phyloP scores from a whole-genome alignment of 1,140 invertebrate genomes.

The Drosophila rufa region DNA sequence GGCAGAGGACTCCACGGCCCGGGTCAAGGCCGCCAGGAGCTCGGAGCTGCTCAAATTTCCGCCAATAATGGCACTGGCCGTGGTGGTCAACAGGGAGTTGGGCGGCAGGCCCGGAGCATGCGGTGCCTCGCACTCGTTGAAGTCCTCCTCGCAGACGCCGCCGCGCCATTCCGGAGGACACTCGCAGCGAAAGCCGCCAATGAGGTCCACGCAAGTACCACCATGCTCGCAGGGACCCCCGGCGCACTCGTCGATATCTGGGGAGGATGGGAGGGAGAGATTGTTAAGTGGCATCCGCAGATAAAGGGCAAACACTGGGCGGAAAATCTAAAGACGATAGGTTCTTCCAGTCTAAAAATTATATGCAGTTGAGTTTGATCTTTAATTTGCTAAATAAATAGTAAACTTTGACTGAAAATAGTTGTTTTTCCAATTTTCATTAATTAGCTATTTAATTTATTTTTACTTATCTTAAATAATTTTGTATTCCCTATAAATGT shows the following conservation, averaged over 20 bases:
- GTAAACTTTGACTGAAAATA: too few species aligned
- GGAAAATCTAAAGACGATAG: background rate
- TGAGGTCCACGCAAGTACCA: slow-evolving; percentile 92
- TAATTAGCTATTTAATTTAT: too few species aligned
- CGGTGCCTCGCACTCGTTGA: slow-evolving; percentile 88
- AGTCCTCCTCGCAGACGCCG: slow-evolving; percentile 91
- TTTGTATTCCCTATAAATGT: background rate
- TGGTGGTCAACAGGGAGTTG: slow-evolving; percentile 85
- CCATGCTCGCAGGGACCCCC: slow-evolving; percentile 94
- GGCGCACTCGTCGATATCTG: slow-evolving; percentile 94
- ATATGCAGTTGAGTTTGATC: too few species aligned
- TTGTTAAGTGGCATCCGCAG: slow-evolving; percentile 55
- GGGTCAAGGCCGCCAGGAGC: slow-evolving; percentile 94
- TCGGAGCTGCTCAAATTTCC: slow-evolving; percentile 79
- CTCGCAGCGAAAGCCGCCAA: slow-evolving; percentile 91
- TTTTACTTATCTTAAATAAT: too few species aligned
- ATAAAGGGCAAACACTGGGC: slow-evolving; percentile 43
- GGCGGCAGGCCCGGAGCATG: slow-evolving; percentile 59
- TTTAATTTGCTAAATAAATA: too few species aligned
- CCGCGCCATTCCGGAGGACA: slow-evolving; percentile 94
- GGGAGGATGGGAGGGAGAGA: slow-evolving; percentile 23
- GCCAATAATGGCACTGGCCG: slow-evolving; percentile 68
- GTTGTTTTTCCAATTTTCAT: too few species aligned
- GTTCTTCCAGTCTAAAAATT: too few species aligned
- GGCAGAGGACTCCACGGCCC: slow-evolving; percentile 90